Evolutionary conservation across 2,113 vertebrate genomes (phyloP).

Genomic region (Cyprinodon brontotheroides): DNA sequence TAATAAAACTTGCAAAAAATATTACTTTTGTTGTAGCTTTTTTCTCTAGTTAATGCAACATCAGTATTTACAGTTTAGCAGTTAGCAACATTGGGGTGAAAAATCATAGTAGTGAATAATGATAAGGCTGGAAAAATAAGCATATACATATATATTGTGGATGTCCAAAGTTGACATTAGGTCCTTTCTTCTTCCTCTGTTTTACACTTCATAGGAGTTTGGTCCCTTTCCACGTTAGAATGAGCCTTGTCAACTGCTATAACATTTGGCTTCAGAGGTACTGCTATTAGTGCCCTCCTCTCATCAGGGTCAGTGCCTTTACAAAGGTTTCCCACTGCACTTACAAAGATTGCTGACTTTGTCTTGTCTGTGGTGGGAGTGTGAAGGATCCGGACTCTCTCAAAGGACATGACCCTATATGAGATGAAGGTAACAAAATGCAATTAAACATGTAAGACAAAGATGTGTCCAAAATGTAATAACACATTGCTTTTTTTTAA

Average conservation of each 20-base stretch:
- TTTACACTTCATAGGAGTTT: conserved; percentile 14
- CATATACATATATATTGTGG: neutral
- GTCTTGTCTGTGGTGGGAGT: conserved; percentile 40
- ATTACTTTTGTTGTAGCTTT: too few species aligned
- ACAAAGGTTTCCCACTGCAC: conserved; percentile 59
- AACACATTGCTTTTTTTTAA: neutral
- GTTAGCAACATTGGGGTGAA: neutral
- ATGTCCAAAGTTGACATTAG: neutral
- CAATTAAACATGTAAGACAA: conserved; percentile 51
- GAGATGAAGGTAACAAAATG: conserved; percentile 45
- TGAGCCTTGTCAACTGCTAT: conserved; percentile 57
- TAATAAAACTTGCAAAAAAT: too few species aligned
- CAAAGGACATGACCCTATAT: conserved; percentile 48
- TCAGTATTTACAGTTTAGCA: neutral
- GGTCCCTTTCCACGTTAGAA: conserved; percentile 35
- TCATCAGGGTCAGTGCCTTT: conserved; percentile 58
- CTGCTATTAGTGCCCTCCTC: conserved; percentile 63
- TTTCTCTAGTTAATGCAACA: neutral
- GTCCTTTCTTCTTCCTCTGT: conserved; percentile 1
- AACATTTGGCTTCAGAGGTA: conserved; percentile 58
- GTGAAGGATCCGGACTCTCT: conserved; percentile 40
- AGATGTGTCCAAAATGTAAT: conserved; percentile 20
- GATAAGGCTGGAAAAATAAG: neutral
- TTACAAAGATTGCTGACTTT: conserved; percentile 64
- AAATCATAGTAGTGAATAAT: neutral